Conservation (phyloP, 2,113 vertebrate species). For the Catharus fuscescens region DNA sequence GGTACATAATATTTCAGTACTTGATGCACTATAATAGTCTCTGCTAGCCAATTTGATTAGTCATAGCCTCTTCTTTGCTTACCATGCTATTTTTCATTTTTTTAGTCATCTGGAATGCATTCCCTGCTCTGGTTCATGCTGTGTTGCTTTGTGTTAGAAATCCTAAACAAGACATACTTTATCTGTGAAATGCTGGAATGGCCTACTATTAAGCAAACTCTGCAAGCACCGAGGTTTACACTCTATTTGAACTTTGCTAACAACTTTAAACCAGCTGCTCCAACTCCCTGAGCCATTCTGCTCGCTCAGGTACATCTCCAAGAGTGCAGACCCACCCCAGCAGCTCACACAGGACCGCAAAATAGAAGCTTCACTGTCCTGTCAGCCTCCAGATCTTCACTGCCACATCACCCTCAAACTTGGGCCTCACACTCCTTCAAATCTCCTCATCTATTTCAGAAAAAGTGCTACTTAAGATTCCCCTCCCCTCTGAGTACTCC, state of each 20-base stretch:
- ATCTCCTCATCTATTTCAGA: background rate
- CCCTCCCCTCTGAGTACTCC: fast-evolving
- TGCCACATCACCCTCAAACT: background rate
- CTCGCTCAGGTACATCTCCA: background rate
- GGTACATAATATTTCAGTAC: conserved; percentile 30
- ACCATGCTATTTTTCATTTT: conserved; percentile 4
- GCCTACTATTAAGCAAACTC: background rate
- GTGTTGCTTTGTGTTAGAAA: conserved; percentile 30
- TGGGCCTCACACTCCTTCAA: fast-evolving
- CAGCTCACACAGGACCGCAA: background rate
- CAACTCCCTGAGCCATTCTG: background rate
- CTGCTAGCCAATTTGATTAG: conserved; percentile 51
- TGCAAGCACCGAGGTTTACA: background rate
- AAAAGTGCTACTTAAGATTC: background rate
- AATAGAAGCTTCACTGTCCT: background rate
- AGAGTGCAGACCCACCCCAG: background rate
- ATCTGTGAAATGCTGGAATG: conserved; percentile 6
- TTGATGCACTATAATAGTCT: background rate
- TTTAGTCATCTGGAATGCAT: conserved; percentile 34
- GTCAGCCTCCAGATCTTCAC: background rate
- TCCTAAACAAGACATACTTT: conserved; percentile 29
- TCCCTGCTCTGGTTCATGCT: conserved; percentile 20
- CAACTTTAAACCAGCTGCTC: background rate
- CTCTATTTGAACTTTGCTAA: conserved; percentile 9
- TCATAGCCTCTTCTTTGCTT: conserved; percentile 48